Conservation (phyloP, 1,140 invertebrate genomes). For the Leptinotarsa undecemlineata region DNA sequence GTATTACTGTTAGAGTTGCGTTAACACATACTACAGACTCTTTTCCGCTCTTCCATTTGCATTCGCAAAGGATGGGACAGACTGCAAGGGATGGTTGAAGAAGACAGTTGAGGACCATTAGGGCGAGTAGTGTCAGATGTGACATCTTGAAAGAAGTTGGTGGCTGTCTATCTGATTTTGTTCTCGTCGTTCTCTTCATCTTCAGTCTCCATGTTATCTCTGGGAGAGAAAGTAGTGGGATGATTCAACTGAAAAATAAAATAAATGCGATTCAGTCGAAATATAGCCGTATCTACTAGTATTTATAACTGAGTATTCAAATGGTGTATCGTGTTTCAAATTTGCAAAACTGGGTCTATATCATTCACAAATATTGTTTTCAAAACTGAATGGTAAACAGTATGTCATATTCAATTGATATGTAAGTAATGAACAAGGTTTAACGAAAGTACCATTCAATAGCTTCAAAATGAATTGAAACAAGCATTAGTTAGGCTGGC, state of each 20-base stretch:
- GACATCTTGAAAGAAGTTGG: conserved; percentile 30
- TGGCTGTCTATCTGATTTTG: conserved; percentile 23
- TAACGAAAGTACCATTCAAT: too few relatives aligned
- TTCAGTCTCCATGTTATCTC: conserved; percentile 46
- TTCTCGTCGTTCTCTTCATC: conserved; percentile 46
- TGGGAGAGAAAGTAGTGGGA: not conserved
- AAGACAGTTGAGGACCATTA: conserved; percentile 43
- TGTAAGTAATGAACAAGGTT: too few relatives aligned
- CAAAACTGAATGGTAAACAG: too few relatives aligned
- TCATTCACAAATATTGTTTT: too few relatives aligned
- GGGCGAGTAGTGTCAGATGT: conserved; percentile 27
- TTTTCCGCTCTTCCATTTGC: conserved; percentile 85
- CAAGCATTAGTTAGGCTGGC: too few relatives aligned
- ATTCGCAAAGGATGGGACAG: conserved; percentile 75
- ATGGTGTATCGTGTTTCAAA: too few relatives aligned
- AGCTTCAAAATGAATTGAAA: too few relatives aligned
- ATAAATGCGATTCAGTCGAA: too few relatives aligned
- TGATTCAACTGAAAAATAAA: not conserved
- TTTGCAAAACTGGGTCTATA: too few relatives aligned
- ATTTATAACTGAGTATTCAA: too few relatives aligned
- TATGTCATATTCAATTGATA: too few relatives aligned
- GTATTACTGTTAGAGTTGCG: conserved; percentile 71
- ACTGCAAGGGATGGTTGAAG: conserved; percentile 56
- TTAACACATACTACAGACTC: conserved; percentile 77
- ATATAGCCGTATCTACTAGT: too few relatives aligned